Evolutionary conservation across 1,140 invertebrate genomes (phyloP).

Genomic region (Scaptomyza hsui): DNA sequence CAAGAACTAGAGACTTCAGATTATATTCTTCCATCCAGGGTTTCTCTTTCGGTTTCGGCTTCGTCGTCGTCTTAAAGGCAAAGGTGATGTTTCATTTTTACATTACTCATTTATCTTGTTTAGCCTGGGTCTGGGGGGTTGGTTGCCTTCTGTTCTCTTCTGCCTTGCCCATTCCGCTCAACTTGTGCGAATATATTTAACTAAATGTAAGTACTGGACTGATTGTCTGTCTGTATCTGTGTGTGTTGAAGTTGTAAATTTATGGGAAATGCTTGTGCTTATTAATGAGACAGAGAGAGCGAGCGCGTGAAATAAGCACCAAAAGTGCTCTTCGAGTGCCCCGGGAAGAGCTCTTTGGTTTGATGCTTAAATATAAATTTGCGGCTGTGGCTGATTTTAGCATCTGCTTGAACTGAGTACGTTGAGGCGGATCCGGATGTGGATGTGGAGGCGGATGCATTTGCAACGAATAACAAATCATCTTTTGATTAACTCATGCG

Average conservation of each 20-base stretch:
- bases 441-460: constrained; percentile 63
- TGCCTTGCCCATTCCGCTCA: not conserved
- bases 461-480: constrained; percentile 80
- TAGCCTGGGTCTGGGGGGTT: constrained; percentile 43
- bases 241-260: constrained; percentile 30
- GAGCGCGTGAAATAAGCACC: constrained; percentile 33
- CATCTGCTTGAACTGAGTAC: constrained; percentile 19
- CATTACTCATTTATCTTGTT: constrained; percentile 84
- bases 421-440: constrained; percentile 8
- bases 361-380: constrained; percentile 37
- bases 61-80: constrained; percentile 51
- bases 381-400: constrained; percentile 21
- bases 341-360: not conserved
- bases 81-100: constrained; percentile 83
- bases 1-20: too few species aligned
- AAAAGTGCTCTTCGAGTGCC: constrained; percentile 12
- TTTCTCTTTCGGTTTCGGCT: constrained; percentile 28
- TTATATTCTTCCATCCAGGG: constrained; percentile 16
- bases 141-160: constrained; percentile 22
- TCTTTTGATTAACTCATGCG: constrained; percentile 83
- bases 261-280: constrained; percentile 45
- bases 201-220: constrained; percentile 49
- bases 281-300: constrained; percentile 47
- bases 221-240: constrained; percentile 6
- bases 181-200: constrained; percentile 47